A percentile compares a stretch with the other conserved stretches of the same genome.
These are phyloP conservation scores for Drosophila vallismaia DNA, from an alignment of 2,888 invertebrate species.

Conservation along the genomic window DNA sequence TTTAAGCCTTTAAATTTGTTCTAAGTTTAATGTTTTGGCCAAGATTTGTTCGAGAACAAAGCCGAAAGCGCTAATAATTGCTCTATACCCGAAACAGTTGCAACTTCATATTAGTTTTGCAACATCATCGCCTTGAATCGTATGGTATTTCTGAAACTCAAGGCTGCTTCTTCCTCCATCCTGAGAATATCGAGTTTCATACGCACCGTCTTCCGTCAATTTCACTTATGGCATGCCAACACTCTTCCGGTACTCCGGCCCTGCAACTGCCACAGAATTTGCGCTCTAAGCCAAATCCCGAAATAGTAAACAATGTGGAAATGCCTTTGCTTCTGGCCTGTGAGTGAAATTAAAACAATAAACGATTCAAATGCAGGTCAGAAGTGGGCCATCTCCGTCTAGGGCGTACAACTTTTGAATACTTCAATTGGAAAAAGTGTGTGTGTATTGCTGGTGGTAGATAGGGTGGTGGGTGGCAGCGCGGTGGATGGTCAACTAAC, in stretches of 20 bases:
- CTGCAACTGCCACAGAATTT: slow-evolving; percentile 15
- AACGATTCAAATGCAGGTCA: slow-evolving; percentile 47
- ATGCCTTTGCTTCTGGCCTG: slow-evolving; percentile 46
- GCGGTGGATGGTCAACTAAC: slow-evolving; percentile 66
- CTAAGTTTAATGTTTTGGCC: neutral
- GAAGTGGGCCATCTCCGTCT: slow-evolving; percentile 45
- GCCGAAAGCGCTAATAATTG: neutral
- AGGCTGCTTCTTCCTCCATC: neutral
- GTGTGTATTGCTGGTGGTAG: slow-evolving; percentile 33
- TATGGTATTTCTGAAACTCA: neutral
- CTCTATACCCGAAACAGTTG: neutral
- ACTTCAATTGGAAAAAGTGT: slow-evolving; percentile 50
- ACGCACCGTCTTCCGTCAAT: slow-evolving; percentile 43
- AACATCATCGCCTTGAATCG: neutral
- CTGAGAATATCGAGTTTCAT: slow-evolving; percentile 28
- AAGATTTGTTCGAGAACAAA: neutral
- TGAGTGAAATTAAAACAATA: slow-evolving; percentile 76
- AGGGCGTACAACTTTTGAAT: slow-evolving; percentile 67
- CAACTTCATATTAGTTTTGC: neutral
- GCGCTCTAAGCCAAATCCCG: slow-evolving; percentile 68
- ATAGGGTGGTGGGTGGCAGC: slow-evolving; percentile 36
- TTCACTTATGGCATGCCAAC: slow-evolving; percentile 50
- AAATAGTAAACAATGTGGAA: slow-evolving; percentile 75
- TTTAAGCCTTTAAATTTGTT: neutral
- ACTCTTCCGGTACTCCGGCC: slow-evolving; percentile 2